A percentile compares a stretch with the other conserved stretches of the same genome.
phyloP scores from a whole-genome alignment of 2,113 vertebrate species.

The Patagioenas fasciata region DNA sequence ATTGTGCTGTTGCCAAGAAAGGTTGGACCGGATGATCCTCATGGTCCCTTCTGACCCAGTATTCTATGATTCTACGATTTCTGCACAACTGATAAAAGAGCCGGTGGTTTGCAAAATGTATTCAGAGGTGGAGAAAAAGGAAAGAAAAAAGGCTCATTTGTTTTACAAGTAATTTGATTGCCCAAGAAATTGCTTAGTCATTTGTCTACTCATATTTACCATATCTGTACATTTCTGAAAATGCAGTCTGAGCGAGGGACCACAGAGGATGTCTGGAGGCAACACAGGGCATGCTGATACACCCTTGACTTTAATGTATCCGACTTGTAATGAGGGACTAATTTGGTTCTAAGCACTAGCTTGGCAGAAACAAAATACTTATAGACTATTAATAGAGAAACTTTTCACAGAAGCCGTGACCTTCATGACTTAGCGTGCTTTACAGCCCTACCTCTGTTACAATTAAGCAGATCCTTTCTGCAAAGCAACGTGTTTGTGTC shows the following conservation, averaged over 20 bases:
- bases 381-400: slow-evolving; percentile 62
- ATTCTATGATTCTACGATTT: neutral
- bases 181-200: neutral
- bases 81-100: neutral
- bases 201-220: neutral
- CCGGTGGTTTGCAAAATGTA: neutral
- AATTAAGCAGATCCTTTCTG: slow-evolving; percentile 42
- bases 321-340: neutral
- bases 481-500: slow-evolving; percentile 10
- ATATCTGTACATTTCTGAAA: neutral
- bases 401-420: slow-evolving; percentile 54
- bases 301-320: neutral
- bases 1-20: too few relatives aligned
- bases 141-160: neutral
- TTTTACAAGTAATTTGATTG: neutral
- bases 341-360: neutral
- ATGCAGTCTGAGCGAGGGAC: neutral
- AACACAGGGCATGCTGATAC: neutral
- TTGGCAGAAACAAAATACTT: slow-evolving; percentile 64
- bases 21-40: too few relatives aligned
- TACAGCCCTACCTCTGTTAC: slow-evolving; percentile 8
- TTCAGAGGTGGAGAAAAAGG: neutral
- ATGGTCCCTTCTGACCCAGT: too few relatives aligned
- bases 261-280: neutral
- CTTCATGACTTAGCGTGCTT: slow-evolving; percentile 39